Base-by-base conservation (phyloP, 2,888 invertebrate genomes). In the Pandemis corylana region DNA sequence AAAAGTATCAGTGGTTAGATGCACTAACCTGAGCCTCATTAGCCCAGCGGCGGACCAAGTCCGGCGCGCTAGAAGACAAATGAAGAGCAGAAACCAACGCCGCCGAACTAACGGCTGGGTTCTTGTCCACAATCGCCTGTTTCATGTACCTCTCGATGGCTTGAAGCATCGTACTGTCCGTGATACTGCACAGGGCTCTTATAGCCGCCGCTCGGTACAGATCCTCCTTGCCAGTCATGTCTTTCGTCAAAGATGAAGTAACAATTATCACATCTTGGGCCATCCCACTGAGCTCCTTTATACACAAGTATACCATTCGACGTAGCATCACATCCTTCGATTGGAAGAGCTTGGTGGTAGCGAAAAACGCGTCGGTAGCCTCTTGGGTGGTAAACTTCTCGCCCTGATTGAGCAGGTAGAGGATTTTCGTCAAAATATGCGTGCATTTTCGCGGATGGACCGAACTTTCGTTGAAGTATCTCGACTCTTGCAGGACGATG, bases 251-350 rank as follows among this genome's bases (percentile, higher is more conserved):
- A 78, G 98, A 98, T 74, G 97, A 98, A 1, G 99, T 99, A 0
- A 99, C 99, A 83, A 99, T 99, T 80, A 99, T 99, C 5, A 99
- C 99, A 96, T 99, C 99, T 87, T 99, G 99, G 0, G 99, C 99
- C 72, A 99, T 95, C 0, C 96, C 96, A 83, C 99, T 98, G 81
- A 99, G 93, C 86, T 99, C 99, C 87, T 99, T 98, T 70, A 98
- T 98, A 53, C 99, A 99, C 72, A 99, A 94, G 87, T 99, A 99
- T 5, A 99, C 99, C 96, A 99, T 96, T 7, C 99, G 95, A 56
- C 99, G 96, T 41, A 99, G 93, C 80, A 98, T 97, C 0, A 98
- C 97, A 95, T 99, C 99, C 83, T 98, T 98, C 0, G 98, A 99
- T 91, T 99, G 99, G 90, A 99, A 99, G 64, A 99, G 95, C 91